Base-by-base conservation (phyloP, 1,140 invertebrate species). In the Parapsyche elsis region DNA sequence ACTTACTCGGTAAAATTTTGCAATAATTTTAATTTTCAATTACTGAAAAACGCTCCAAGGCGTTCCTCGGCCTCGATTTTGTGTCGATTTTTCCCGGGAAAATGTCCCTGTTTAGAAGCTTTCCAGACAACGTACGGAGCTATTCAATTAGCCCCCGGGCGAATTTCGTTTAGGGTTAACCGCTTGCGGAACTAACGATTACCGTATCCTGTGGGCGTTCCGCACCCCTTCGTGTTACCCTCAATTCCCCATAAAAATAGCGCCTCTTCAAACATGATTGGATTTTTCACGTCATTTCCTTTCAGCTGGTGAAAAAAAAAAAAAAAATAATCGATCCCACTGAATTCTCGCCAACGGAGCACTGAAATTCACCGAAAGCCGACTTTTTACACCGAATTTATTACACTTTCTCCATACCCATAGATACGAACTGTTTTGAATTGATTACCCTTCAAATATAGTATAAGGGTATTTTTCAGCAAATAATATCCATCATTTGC, bases 121-220 rank as follows among this genome's bases (percentile, higher is more conserved):
- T 16, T 19, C 23, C 24, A 67, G 64, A 67, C 64, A 67, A 67
- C 64, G 24, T 14, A 19, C 24, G 21, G 24, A 67, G 64, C 64
- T 67, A 67, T 67, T 67, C 64, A 67, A 67, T 67, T 67, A 67
- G 64, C 23, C 64, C n/a, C 23, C 21, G 24, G 24, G 64, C 21
- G 21, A 67, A 67, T 67, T 67, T 67, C 64, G 64, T 67, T 67
- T 67, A 67, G 64, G 64, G 64, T 67, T 67, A 67, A 67, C 64
- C 64, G 64, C 21, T 67, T 67, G 64, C 24, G 64, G 64, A 67
- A 67, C 64, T 67, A 67, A 67, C 64, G 64, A 23, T 26, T 26
- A 26, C 64, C 24, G 49, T 53, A 53, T 53, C 16, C 49, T 14
- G 1, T 16, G 49, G 10, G 49, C 12, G 49, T 53, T 53, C 49